Evolutionary conservation across 2,888 invertebrate species (phyloP), one percentile per base, ranked within the genome.

Genomic region (Phengaris alcon): DNA sequence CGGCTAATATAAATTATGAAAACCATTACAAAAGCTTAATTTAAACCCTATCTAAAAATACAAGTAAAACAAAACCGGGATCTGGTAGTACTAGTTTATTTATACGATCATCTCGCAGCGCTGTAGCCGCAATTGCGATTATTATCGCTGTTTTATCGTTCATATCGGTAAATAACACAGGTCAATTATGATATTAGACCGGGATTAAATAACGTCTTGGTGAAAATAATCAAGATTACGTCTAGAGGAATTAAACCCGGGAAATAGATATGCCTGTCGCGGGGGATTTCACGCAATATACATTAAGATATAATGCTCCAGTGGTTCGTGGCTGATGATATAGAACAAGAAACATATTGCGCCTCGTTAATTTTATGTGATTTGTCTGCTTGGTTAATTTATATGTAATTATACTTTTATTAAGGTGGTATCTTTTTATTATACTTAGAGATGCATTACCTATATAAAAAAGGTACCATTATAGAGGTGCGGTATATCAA

Each of bases 101-200:
- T 79, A 79, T 79, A 79, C 79, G 76, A 78, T 77, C 77, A 78
- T 79, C 79, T 79, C 76, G 68, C 76, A 74, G 75, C 76, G 75
- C 76, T 68, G 74, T 75, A 75, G 76, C 75, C 76, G 76, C 79
- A 78, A 79, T 79, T 76, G 77, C 78, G 78, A 79, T 79, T 77
- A 79, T 78, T 78, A 79, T 79, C 79, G 74, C 69, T 79, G 77
- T 79, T 78, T 78, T 77, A 79, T 79, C 79, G 77, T 75, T 76
- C 75, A 76, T 77, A 79, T 79, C 79, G 77, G 76, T 79, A 79
- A 79, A 79, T 79, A 78, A 79, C 79, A 73, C 73, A 70, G 73
- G 73, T 75, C 78, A 79, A 79, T 79, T 79, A 79, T 78, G 78
- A 79, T 79, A 79, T 79, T 77, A 79, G 72, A 69, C 51, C 68